These are phyloP conservation scores for Ormyrus labotus DNA, from an alignment of 2,888 invertebrate genomes.

Conservation along the genomic window DNA sequence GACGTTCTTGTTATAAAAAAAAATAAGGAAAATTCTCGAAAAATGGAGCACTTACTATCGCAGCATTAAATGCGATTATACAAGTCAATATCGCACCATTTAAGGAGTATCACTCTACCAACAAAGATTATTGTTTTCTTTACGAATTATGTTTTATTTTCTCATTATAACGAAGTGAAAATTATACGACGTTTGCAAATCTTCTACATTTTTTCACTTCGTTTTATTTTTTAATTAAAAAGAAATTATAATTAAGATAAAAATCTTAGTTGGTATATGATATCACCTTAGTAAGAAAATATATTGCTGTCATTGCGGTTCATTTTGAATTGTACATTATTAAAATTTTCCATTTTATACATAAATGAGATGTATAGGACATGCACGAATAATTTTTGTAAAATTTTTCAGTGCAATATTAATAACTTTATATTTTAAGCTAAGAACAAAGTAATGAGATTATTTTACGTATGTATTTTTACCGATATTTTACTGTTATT, in stretches of 20 bases:
- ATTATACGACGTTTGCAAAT: too few relatives aligned
- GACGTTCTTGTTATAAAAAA: constrained; percentile 26
- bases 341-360: constrained; percentile 50
- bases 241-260: too few relatives aligned
- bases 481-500: constrained; percentile 48
- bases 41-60: constrained; percentile 19
- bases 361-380: constrained; percentile 37
- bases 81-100: constrained; percentile 27
- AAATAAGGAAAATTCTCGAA: constrained; percentile 9
- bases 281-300: neutral
- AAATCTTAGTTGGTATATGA: too few relatives aligned
- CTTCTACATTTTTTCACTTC: too few relatives aligned
- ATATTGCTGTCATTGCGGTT: constrained; percentile 38
- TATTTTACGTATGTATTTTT: constrained; percentile 55
- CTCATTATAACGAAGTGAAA: too few relatives aligned
- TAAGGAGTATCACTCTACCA: neutral
- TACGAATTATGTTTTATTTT: too few relatives aligned
- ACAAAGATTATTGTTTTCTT: too few relatives aligned
- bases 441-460: constrained; percentile 55
- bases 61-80: constrained; percentile 11
- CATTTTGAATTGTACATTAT: constrained; percentile 46
- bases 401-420: constrained; percentile 55
- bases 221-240: too few relatives aligned
- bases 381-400: constrained; percentile 49
- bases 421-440: constrained; percentile 48